Conservation (phyloP, 2,113 vertebrate genomes). For the Nothoprocta perdicaria region DNA sequence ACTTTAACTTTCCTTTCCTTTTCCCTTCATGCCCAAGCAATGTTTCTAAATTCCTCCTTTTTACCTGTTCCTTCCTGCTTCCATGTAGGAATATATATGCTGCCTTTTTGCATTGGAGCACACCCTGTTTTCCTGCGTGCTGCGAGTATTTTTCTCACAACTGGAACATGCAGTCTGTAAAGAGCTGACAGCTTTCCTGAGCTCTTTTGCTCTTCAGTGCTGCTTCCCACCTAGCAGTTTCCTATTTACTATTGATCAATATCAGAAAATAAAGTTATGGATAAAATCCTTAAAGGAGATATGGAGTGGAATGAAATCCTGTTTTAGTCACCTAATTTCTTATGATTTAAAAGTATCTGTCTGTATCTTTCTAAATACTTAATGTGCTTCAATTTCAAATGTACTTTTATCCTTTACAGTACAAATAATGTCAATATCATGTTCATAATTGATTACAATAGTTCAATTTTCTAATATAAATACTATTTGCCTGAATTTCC, state of each 20-base stretch:
- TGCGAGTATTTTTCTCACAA: background rate
- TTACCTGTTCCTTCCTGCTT: background rate
- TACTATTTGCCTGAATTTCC: background rate
- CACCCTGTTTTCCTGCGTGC: background rate
- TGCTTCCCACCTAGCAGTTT: constrained; percentile 2
- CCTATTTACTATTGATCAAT: background rate
- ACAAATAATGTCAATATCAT: no score
- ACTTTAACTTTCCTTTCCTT: background rate
- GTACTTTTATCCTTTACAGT: background rate
- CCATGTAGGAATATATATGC: background rate
- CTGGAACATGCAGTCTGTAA: background rate
- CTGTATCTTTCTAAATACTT: background rate
- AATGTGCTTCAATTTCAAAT: background rate
- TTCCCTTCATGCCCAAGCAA: background rate
- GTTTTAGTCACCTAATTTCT: background rate
- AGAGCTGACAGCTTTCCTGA: background rate
- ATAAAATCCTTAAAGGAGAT: background rate
- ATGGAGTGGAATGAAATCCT: background rate
- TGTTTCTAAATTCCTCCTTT: background rate
- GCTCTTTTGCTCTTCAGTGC: background rate
- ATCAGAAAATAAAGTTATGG: background rate
- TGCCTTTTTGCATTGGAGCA: background rate
- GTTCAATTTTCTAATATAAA: background rate
- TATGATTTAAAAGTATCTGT: background rate
- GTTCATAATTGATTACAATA: background rate